Evolutionary conservation across 2,113 vertebrate species (phyloP), one percentile per base, ranked within the genome.

Genomic region (Rattus rattus): DNA sequence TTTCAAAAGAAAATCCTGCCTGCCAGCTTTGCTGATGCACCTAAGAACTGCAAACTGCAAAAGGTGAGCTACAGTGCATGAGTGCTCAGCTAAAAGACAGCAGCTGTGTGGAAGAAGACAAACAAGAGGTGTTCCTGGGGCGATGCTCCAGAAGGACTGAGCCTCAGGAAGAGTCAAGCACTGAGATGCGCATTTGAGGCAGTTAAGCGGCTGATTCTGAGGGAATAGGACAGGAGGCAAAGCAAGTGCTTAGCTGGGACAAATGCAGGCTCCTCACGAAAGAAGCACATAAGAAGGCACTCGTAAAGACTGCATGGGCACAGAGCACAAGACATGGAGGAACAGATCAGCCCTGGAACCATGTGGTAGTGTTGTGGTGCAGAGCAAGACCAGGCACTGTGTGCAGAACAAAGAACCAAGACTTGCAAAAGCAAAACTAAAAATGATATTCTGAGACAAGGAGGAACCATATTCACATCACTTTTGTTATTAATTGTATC

Each of bases 351-450:
- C 49, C 20, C 75, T 63, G 33, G 75, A 26, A 20, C 39, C 28
- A 5, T 5, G 49, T 59, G n/a, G n/a, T 39, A 72, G 47, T 39
- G 30, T 20, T 67, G 33, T n/a, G 52, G 70, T 17, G 52, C 13
- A 70, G 22, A 39, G 7, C 33, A 39, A 92, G 73, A 10, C 14
- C 24, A 70, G 43, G 49, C 14, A 3, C 52, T 2, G 13, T 28
- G 8, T 65, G 69, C 65, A 88, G 14, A 77, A 59, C 10, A 67
- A 65, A 92, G 63, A 95, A 89, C 8, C 73, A n/a, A 59, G 1
- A 67, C 10, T 73, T 80, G 91, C 39, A 96, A 92, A 73, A 75
- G 67, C 16, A 86, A 67, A 86, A 67, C 1, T 20, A 88, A 93
- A 61, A 83, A 75, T 30, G 61, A 30, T 7, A 63, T n/a, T 56